Base-by-base conservation (phyloP, 2,797 vertebrate species). In the Myripristis murdjan region DNA sequence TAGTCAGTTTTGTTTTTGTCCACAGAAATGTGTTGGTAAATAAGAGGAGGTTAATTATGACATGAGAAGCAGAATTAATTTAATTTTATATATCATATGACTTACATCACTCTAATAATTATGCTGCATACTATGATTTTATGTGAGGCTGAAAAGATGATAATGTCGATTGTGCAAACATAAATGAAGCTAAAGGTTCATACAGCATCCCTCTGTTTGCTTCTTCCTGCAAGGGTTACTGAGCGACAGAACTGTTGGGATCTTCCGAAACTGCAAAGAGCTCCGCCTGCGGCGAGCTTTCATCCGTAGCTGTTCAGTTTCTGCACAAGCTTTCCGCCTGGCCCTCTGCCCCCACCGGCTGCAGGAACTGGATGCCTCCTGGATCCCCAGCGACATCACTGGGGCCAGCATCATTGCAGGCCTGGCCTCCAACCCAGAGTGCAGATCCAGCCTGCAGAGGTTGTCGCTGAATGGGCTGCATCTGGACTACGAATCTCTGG, bases 261-360 rank as follows among this genome's bases (percentile, higher is more conserved):
- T 99, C 87, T 99, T 99, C 92, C 95, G 94, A 46, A 95, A 95
- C 71, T 93, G 87, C 68, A 94, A 96, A 90, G 81, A 81, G 64
- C 94, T 99, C 89, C 97, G 97, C 44, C 89, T 99, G 91, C 96
- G 96, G 35, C 86, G 95, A 33, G 97, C 96, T 49, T 95, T 93
- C 64, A 93, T 99, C 84, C 95, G 95, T 64, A 94, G 92, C 77
- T 96, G 95, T 0, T 94, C 94, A 4, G 92, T 99, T 73, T 98
- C 97, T 0, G 95, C 95, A 0, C 94, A 96, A 73, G 96, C 97
- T 69, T 98, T 99, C 89, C 91, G 90, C 61, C 94, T 96, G 86
- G 96, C 96, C 0, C 95, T 99, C 77, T 97, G 97, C 88, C 95
- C 95, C 67, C 97, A 99, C 90, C 95, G 96, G 28, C 94, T 99